Base-by-base conservation (phyloP, 2,888 invertebrate species). In the Drosophila planitibia region DNA sequence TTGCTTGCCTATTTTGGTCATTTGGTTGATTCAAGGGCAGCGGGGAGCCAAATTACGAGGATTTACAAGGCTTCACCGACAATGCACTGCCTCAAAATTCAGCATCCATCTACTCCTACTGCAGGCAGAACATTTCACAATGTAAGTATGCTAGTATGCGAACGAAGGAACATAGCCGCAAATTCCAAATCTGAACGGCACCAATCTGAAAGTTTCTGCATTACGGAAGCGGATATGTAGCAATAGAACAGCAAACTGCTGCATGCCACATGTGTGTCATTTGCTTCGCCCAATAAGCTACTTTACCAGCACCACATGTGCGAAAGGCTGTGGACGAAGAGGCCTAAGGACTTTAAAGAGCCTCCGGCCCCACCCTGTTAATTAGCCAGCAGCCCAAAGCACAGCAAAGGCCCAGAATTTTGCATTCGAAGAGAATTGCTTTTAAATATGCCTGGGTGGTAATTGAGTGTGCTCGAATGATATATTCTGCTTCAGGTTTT, bases 191-290 rank as follows among this genome's bases (percentile, higher is more conserved):
- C 58, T 22, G 30, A 32, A 58, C 52, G 25, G 49, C 32, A 55
- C 25, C 55, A 54, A 33, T 53, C 53, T 30, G 30, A 79, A 79
- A 79, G 41, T 63, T 71, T 80, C 63, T 69, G 72, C 76, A 76
- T 63, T 76, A 60, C 81, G 76, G 76, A 79, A 69, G 64, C 79
- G 76, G 81, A 79, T 62, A 59, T 63, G 57, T 57, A 71, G 53
- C 58, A 41, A 54, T 33, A 60, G 53, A 51, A 37, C 12, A 19
- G 19, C 44, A 73, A 30, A 39, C 59, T 53, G 44, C 57, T 16
- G 47, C 25, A 4, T 52, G 35, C 51, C 44, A 39, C 35, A 10
- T 59, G 10, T 58, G 28, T 47, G 47, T 37, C 14, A 49, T 51
- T 37, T 52, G 39, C 37, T 59, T 19, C 22, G 47, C 1, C 55